phyloP scores from a whole-genome alignment of 1,140 invertebrate genomes.

The Frieseomelitta varia region DNA sequence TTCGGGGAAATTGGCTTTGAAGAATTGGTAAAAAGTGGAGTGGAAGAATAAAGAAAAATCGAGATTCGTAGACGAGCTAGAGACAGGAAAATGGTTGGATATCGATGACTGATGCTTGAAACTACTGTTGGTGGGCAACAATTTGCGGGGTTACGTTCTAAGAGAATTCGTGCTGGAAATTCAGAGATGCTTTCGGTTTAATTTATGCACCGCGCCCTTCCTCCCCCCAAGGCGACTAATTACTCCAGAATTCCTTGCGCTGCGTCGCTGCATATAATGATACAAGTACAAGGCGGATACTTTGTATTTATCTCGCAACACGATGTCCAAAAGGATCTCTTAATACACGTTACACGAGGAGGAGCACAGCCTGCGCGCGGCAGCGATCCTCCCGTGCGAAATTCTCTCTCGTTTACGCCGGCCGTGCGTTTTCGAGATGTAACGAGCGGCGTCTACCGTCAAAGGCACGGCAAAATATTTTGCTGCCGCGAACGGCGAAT shows the following conservation, averaged over 20 bases:
- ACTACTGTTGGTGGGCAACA: too few relatives aligned
- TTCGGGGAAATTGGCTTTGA: too few relatives aligned
- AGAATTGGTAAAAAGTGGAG: too few relatives aligned
- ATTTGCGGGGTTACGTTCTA: too few relatives aligned
- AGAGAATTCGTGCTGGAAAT: too few relatives aligned
- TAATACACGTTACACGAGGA: neutral
- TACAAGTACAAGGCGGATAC: neutral
- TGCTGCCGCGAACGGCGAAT: neutral
- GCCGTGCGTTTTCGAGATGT: neutral
- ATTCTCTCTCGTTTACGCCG: neutral
- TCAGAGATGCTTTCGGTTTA: neutral
- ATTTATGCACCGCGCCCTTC: neutral
- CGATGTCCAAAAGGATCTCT: neutral
- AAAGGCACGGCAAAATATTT: conserved; percentile 23
- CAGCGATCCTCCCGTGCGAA: neutral
- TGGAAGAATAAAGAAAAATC: too few relatives aligned
- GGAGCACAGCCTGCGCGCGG: too few relatives aligned
- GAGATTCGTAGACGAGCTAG: too few relatives aligned
- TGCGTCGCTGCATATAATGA: neutral
- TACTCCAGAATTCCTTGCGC: neutral
- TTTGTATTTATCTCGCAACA: neutral
- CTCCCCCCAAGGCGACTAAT: neutral
- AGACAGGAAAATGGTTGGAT: too few relatives aligned
- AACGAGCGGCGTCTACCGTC: neutral
- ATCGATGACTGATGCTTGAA: too few relatives aligned